Evolutionary conservation across 2,888 invertebrate species (phyloP).

Genomic region (Sinhomidia bicolor): DNA sequence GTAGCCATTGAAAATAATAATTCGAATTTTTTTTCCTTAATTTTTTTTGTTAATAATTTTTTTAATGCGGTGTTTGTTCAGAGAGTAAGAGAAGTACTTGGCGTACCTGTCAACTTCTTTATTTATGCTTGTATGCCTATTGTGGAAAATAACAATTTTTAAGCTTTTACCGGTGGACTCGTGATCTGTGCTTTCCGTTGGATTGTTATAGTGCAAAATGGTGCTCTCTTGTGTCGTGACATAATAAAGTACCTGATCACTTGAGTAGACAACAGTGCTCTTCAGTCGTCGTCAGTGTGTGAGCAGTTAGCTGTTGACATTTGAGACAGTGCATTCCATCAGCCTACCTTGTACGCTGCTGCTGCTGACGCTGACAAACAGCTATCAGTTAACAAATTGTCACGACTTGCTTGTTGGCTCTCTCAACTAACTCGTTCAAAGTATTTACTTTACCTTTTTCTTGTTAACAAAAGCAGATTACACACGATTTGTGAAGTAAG

Average conservation of each 20-base stretch:
- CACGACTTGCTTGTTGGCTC: conserved; percentile 49
- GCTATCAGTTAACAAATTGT: conserved; percentile 52
- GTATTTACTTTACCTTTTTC: background rate
- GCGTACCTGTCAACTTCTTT: conserved; percentile 10
- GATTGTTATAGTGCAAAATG: too few relatives aligned
- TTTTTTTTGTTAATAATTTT: background rate
- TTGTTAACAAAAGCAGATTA: conserved; percentile 7
- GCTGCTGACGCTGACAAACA: conserved; percentile 48
- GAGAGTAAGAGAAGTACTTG: background rate
- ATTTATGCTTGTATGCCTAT: conserved; percentile 35
- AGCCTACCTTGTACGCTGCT: background rate
- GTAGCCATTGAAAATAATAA: background rate
- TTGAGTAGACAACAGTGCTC: too few relatives aligned
- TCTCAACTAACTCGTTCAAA: conserved; percentile 16
- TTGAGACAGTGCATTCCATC: conserved; percentile 26
- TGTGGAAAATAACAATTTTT: background rate
- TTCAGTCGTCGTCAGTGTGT: background rate
- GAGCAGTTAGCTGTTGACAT: conserved; percentile 32
- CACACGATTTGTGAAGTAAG: conserved; percentile 45
- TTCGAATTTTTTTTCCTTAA: conserved; percentile 22
- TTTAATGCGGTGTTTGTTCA: background rate
- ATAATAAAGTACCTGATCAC: conserved; percentile 14
- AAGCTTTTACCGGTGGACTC: conserved; percentile 24
- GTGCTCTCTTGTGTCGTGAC: background rate
- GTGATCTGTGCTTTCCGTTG: conserved; percentile 20